Conservation (phyloP, 2,797 vertebrate genomes). For the Acanthurus leucopareius region DNA sequence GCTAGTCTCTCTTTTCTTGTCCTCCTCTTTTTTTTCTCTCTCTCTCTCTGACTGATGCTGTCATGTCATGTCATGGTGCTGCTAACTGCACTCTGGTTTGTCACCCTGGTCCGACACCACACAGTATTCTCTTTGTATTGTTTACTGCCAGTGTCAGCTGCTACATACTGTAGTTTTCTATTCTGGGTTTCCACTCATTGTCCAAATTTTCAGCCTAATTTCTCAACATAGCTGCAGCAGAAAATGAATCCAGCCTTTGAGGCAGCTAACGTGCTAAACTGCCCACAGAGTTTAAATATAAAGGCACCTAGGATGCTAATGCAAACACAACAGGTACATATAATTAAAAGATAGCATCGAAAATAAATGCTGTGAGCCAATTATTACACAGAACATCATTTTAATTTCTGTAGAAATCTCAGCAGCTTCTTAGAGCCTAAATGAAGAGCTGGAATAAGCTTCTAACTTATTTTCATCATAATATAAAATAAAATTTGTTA, state of each 20-base stretch:
- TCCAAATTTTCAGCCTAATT: not conserved
- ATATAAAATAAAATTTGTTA: too few species aligned
- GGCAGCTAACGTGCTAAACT: not conserved
- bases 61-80: constrained; percentile 42
- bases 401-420: not conserved
- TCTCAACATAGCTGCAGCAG: not conserved
- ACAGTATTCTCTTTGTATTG: constrained; percentile 15
- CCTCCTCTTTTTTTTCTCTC: constrained; percentile 5
- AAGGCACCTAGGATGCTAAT: not conserved
- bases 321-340: not conserved
- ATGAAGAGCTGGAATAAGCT: not conserved
- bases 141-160: not conserved
- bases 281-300: not conserved
- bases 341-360: not conserved
- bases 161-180: not conserved
- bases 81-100: constrained; percentile 44
- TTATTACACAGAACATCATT: not conserved
- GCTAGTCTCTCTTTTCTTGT: constrained; percentile 15
- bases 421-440: not conserved
- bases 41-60: constrained; percentile 29
- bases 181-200: not conserved
- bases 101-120: constrained; percentile 18
- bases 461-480: too few species aligned
- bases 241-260: not conserved
- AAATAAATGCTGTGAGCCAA: not conserved